Conservation (phyloP, 1,140 invertebrate species). For the Drosophila chauvacae region DNA sequence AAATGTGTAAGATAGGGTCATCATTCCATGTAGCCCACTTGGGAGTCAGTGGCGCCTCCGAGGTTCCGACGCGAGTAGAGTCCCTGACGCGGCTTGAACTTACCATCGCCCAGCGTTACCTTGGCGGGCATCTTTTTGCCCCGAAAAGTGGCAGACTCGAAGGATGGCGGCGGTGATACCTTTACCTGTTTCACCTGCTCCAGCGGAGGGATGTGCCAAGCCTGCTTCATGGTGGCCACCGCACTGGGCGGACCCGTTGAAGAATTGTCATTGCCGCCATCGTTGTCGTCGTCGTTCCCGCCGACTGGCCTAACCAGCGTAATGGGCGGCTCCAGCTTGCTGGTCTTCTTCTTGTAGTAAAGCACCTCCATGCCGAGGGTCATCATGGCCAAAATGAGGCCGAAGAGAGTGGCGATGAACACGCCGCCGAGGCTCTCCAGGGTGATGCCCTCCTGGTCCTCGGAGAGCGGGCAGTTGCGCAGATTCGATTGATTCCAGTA, state of each 20-base stretch:
- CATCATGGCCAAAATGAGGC: slow-evolving; percentile 92
- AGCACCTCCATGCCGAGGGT: slow-evolving; percentile 92
- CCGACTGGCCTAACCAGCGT: slow-evolving; percentile 61
- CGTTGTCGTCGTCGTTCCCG: not conserved
- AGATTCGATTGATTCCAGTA: slow-evolving; percentile 92
- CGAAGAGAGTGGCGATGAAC: slow-evolving; percentile 94
- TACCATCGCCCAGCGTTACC: slow-evolving; percentile 56
- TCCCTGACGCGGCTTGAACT: slow-evolving; percentile 64
- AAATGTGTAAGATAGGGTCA: not conserved
- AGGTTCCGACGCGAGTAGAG: slow-evolving; percentile 41
- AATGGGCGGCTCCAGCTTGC: slow-evolving; percentile 20
- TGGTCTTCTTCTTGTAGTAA: slow-evolving; percentile 88
- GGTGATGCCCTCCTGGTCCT: slow-evolving; percentile 94
- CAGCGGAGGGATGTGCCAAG: slow-evolving; percentile 35
- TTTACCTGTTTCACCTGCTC: slow-evolving; percentile 31
- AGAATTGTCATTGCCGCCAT: not conserved
- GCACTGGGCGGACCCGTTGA: slow-evolving; percentile 24
- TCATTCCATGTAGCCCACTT: slow-evolving; percentile 59
- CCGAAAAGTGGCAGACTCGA: slow-evolving; percentile 65
- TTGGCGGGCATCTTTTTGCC: slow-evolving; percentile 47
- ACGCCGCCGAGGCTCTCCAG: slow-evolving; percentile 95
- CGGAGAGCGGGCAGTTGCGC: slow-evolving; percentile 88
- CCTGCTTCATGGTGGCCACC: slow-evolving; percentile 18
- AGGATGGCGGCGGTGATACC: slow-evolving; percentile 65
- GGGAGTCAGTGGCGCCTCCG: slow-evolving; percentile 8